A percentile compares a stretch with the other conserved stretches of the same genome.
Evolutionary conservation across 2,113 vertebrate genomes (phyloP).

Genomic region (Spheniscus mendiculus): DNA sequence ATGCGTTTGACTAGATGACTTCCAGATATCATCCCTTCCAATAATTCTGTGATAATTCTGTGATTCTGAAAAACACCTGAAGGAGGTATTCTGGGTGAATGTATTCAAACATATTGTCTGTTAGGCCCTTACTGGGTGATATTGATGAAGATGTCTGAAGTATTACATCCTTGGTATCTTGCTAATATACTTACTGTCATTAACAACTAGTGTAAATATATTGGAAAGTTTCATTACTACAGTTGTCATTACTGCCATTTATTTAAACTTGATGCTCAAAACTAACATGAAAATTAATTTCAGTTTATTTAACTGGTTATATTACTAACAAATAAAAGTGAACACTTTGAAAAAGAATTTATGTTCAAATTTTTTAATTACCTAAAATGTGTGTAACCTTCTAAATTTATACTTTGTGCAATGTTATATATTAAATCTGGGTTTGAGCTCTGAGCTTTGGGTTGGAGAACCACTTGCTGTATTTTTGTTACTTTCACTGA

Average conservation of each 20-base stretch:
- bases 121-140: neutral
- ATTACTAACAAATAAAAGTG: neutral
- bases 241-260: neutral
- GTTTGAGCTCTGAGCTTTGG: neutral
- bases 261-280: neutral
- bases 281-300: too few relatives aligned
- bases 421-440: neutral
- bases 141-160: neutral
- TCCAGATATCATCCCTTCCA: neutral
- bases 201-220: neutral
- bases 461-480: neutral
- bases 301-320: neutral
- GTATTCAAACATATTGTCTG: neutral
- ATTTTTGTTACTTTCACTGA: neutral
- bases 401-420: neutral
- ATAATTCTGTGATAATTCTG: neutral
- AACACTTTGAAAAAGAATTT: neutral
- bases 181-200: neutral
- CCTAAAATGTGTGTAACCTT: neutral
- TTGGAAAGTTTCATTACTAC: neutral
- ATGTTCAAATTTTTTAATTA: neutral
- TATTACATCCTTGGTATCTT: neutral
- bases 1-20: neutral
- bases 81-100: neutral
- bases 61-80: neutral